phyloP scores from a whole-genome alignment of 2,797 vertebrate genomes.

The Calcarius lapponicus region DNA sequence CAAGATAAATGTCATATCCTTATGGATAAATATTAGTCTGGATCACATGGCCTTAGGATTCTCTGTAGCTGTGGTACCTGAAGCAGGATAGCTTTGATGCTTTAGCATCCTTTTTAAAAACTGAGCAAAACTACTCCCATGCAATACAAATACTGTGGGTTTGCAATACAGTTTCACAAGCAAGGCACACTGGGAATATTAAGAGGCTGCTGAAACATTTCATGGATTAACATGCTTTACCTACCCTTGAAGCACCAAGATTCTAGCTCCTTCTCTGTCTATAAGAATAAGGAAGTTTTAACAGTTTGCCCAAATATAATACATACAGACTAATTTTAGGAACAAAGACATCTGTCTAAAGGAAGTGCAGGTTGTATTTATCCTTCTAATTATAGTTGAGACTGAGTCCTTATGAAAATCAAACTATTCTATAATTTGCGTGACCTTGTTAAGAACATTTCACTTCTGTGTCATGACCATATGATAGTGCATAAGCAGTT shows the following conservation, averaged over 20 bases:
- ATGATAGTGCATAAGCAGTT: background rate
- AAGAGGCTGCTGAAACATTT: background rate
- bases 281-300: background rate
- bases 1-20: background rate
- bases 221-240: background rate
- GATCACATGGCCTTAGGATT: background rate
- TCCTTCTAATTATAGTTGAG: background rate
- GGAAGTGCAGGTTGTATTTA: background rate
- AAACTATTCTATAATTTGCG: background rate
- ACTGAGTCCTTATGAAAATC: background rate
- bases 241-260: background rate
- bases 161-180: background rate
- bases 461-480: background rate
- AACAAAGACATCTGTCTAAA: background rate
- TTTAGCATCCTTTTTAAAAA: background rate
- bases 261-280: background rate
- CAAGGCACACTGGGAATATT: background rate
- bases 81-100: background rate
- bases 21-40: background rate
- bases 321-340: background rate
- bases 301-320: background rate
- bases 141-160: background rate
- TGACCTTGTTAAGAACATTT: background rate
- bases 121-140: background rate
- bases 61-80: background rate